These are phyloP conservation scores for Maniola jurtina DNA, from an alignment of 1,140 invertebrate species.

Conservation along the genomic window DNA sequence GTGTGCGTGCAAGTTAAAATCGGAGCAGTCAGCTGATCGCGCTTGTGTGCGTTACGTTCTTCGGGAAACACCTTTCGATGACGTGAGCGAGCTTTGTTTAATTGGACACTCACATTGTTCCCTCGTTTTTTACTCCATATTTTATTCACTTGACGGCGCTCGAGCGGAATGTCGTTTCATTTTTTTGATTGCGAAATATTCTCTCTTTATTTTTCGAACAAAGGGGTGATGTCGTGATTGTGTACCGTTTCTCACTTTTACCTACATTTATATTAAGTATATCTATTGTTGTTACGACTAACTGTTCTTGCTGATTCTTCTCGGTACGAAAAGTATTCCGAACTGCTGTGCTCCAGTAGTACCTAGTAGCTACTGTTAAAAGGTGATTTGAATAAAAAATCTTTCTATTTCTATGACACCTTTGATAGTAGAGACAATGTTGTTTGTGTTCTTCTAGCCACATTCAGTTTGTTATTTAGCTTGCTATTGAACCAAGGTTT, in stretches of 20 bases:
- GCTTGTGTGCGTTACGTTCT: conserved; percentile 72
- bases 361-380: too few species aligned
- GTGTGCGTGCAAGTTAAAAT: conserved; percentile 58
- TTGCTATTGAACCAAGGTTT: too few species aligned
- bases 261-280: neutral
- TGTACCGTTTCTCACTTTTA: neutral
- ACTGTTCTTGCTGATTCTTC: too few species aligned
- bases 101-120: conserved; percentile 77
- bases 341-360: too few species aligned
- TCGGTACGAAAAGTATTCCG: too few species aligned
- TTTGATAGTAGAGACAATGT: too few species aligned
- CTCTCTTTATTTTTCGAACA: neutral
- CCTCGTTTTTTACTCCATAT: conserved; percentile 55
- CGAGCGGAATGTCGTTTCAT: conserved; percentile 27
- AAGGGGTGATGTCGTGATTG: neutral
- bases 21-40: conserved; percentile 77
- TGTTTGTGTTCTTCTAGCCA: too few species aligned
- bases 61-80: conserved; percentile 78
- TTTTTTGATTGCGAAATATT: conserved; percentile 14
- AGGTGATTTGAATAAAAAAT: too few species aligned
- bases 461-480: too few species aligned
- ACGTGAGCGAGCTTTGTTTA: conserved; percentile 72
- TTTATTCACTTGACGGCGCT: conserved; percentile 31
- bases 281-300: too few species aligned
- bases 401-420: too few species aligned